Percentiles rank a stretch among this genome's conserved stretches.
phyloP scores from a whole-genome alignment of 1,140 invertebrate species.

The Pantala flavescens region DNA sequence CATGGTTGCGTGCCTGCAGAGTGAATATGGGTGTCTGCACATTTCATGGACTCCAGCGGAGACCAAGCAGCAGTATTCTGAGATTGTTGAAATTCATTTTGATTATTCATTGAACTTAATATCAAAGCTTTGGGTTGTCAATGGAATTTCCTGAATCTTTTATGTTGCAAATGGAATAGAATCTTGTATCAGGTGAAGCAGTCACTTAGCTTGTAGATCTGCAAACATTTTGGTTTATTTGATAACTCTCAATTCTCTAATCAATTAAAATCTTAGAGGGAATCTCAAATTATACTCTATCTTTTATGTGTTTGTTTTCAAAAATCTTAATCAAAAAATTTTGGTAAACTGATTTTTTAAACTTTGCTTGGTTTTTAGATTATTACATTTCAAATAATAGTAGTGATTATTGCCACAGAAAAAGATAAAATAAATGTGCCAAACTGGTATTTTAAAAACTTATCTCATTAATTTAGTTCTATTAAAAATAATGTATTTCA shows the following conservation, averaged over 20 bases:
- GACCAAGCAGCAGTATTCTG: not conserved
- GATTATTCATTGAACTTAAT: not conserved
- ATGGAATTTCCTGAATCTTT: no score
- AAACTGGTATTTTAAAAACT: not conserved
- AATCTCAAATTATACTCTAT: no score
- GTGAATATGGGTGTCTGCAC: not conserved
- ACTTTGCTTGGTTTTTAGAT: no score
- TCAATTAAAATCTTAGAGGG: no score
- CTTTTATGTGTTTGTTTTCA: no score
- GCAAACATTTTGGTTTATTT: no score
- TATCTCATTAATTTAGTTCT: not conserved
- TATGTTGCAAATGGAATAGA: no score
- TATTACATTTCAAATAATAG: not conserved
- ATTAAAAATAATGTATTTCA: not conserved
- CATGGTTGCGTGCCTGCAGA: not conserved
- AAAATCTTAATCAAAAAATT: no score
- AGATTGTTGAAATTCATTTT: slow-evolving; percentile 8
- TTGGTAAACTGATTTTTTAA: no score
- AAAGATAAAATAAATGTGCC: not conserved
- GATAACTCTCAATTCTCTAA: no score
- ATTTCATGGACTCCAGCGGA: not conserved
- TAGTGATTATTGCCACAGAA: not conserved
- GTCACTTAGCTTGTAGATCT: no score
- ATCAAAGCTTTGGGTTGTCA: not conserved
- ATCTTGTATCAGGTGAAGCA: no score